Evolutionary conservation across 1,140 invertebrate genomes (phyloP).

Genomic region (Myzus persicae): DNA sequence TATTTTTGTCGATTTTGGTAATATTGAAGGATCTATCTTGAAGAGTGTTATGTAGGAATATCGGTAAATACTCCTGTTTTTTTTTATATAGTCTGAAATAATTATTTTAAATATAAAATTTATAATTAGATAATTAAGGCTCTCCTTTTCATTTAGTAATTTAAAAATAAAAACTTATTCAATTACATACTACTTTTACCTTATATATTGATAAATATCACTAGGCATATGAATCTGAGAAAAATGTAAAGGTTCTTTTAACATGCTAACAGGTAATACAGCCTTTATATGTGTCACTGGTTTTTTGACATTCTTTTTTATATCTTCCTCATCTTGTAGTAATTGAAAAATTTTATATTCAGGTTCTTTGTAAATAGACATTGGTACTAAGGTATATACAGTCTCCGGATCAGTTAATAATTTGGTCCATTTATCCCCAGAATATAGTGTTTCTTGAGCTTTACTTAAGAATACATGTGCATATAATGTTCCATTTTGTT

Average conservation of each 20-base stretch:
- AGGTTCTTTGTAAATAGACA: constrained; percentile 47
- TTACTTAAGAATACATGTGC: constrained; percentile 45
- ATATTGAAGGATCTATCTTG: constrained; percentile 49
- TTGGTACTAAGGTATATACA: constrained; percentile 49
- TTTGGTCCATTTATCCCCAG: constrained; percentile 22
- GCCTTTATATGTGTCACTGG: constrained; percentile 44
- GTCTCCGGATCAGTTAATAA: constrained; percentile 40
- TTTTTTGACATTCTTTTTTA: constrained; percentile 31
- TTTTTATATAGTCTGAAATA: constrained; percentile 23
- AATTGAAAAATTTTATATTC: constrained; percentile 55
- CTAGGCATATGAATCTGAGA: constrained; percentile 52
- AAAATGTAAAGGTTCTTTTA: constrained; percentile 46
- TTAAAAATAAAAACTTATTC: background rate
- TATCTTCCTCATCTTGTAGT: constrained; percentile 15
- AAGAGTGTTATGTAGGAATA: constrained; percentile 44
- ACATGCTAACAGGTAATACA: constrained; percentile 52
- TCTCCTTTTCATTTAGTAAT: background rate
- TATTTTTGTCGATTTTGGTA: constrained; percentile 46
- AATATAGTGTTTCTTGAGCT: background rate
- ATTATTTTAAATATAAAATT: background rate
- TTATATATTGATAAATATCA: constrained; percentile 50
- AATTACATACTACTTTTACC: background rate
- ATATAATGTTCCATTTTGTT: constrained; percentile 44
- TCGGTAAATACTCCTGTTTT: constrained; percentile 44
- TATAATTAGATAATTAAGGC: background rate